Conservation (phyloP, 2,113 vertebrate species). For the Rhea americana region DNA sequence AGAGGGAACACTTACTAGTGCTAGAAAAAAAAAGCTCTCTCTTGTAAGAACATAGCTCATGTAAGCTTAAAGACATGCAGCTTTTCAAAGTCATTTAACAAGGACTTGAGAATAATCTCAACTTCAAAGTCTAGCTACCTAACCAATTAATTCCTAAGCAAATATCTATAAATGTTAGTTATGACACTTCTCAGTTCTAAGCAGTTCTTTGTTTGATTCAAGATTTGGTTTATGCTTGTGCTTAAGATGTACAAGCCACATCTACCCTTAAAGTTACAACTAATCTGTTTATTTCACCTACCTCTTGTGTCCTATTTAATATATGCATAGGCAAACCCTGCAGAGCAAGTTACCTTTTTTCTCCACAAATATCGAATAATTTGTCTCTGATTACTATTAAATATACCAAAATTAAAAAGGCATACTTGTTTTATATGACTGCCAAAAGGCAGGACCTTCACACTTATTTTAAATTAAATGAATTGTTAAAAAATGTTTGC, state of each 20-base stretch:
- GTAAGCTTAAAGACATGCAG: neutral
- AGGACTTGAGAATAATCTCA: neutral
- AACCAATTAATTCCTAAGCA: neutral
- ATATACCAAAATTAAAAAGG: neutral
- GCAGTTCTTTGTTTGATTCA: neutral
- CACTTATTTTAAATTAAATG: neutral
- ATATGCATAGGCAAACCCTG: fast-evolving
- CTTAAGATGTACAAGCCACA: neutral
- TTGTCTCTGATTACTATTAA: neutral
- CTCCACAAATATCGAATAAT: neutral
- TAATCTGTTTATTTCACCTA: neutral
- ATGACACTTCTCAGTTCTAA: neutral
- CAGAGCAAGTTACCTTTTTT: neutral
- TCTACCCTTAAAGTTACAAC: neutral
- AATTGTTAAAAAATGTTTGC: neutral
- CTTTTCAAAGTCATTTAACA: neutral
- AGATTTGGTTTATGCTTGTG: neutral
- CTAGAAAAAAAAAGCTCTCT: neutral
- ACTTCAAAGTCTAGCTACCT: neutral
- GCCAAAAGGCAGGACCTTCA: neutral
- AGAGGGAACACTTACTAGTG: neutral
- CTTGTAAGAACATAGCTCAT: neutral
- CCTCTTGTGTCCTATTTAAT: neutral
- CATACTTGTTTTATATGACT: neutral
- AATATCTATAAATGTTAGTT: neutral